A percentile compares a stretch with the other conserved stretches of the same genome.
These are phyloP conservation scores for Phalanger gymnotis DNA, from an alignment of 2,797 vertebrate genomes.

Conservation along the genomic window DNA sequence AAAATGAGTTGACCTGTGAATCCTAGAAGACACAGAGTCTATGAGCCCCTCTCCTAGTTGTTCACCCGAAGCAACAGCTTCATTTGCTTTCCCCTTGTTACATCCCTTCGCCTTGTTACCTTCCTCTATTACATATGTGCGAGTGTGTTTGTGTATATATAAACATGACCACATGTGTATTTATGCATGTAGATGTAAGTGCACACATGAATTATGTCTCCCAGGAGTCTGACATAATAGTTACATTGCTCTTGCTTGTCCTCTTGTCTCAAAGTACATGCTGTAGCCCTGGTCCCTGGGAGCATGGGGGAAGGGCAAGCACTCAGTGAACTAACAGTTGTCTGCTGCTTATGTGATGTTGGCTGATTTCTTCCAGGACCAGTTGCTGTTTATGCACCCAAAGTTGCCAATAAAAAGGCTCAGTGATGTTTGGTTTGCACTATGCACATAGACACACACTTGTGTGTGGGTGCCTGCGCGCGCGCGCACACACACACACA, in stretches of 20 bases:
- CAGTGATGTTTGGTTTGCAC: slow-evolving; percentile 60
- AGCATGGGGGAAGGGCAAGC: not conserved
- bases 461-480: rapidly evolving
- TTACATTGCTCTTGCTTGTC: too few relatives aligned
- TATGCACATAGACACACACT: not conserved
- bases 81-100: not conserved
- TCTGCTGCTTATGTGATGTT: slow-evolving; percentile 46
- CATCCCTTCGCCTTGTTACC: too few relatives aligned
- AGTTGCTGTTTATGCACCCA: slow-evolving; percentile 52
- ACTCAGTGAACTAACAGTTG: slow-evolving; percentile 36
- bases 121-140: not conserved
- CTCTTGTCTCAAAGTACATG: not conserved
- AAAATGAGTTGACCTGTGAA: not conserved
- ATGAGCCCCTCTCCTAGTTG: too few relatives aligned
- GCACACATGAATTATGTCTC: not conserved
- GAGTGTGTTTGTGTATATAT: not conserved
- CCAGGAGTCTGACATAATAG: too few relatives aligned
- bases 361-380: slow-evolving; percentile 63
- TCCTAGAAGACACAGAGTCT: not conserved
- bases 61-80: not conserved
- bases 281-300: not conserved
- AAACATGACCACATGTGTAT: not conserved
- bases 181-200: not conserved
- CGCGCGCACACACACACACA: too few relatives aligned
- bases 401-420: slow-evolving; percentile 57